A percentile compares a stretch with the other conserved stretches of the same genome.
phyloP scores from a whole-genome alignment of 2,797 vertebrate species.

The Anabas testudineus region DNA sequence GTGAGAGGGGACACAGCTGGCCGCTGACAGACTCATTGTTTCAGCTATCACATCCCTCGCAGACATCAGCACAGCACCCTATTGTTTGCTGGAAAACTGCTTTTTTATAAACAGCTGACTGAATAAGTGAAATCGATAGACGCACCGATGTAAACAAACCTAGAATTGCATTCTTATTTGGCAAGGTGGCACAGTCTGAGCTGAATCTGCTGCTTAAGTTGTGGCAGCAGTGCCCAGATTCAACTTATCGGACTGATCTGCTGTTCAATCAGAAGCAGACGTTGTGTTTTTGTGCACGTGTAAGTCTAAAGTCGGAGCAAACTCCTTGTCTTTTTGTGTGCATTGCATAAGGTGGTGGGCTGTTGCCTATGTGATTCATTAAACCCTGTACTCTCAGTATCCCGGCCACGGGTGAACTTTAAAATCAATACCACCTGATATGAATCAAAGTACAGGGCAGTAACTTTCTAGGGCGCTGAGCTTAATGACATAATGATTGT shows the following conservation, averaged over 20 bases:
- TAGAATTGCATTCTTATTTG: slow-evolving; percentile 5
- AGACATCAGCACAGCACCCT: slow-evolving; percentile 46
- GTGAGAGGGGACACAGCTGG: slow-evolving; percentile 40
- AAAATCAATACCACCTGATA: slow-evolving; percentile 61
- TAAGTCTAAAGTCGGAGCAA: slow-evolving; percentile 36
- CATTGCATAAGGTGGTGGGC: slow-evolving; percentile 57
- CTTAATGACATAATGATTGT: slow-evolving; percentile 25
- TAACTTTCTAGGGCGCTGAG: slow-evolving; percentile 30
- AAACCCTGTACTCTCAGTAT: slow-evolving; percentile 50
- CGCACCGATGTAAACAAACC: slow-evolving; percentile 23
- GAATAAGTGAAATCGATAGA: slow-evolving; percentile 37
- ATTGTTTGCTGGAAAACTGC: slow-evolving; percentile 54
- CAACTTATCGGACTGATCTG: slow-evolving; percentile 4
- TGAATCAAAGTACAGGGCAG: slow-evolving; percentile 57
- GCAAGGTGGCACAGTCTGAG: not conserved
- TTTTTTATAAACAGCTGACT: slow-evolving; percentile 50
- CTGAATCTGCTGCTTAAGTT: slow-evolving; percentile 1
- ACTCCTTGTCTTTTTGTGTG: slow-evolving; percentile 37
- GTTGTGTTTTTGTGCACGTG: not conserved
- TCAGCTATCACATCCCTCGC: slow-evolving; percentile 55
- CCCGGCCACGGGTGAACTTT: slow-evolving; percentile 21
- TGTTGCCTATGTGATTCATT: slow-evolving; percentile 53
- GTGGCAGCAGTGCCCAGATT: not conserved
- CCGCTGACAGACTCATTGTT: slow-evolving; percentile 63
- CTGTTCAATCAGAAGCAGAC: slow-evolving; percentile 11